Percentiles rank a stretch among this genome's conserved stretches.
These are phyloP conservation scores for Sialia sialis DNA, from an alignment of 2,113 vertebrate species.

Conservation along the genomic window DNA sequence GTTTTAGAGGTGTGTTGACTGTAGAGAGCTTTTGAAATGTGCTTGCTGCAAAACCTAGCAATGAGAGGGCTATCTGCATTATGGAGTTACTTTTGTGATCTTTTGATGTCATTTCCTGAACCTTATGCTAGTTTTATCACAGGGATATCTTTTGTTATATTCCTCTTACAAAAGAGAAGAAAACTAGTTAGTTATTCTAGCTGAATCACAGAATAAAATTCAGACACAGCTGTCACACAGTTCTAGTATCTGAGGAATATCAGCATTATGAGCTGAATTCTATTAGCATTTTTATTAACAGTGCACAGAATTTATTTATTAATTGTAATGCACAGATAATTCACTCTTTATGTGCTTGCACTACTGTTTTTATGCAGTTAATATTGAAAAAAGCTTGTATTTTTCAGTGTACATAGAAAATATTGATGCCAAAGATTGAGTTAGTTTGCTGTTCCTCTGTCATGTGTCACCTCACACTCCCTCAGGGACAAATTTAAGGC, in stretches of 20 bases:
- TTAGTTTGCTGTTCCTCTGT: neutral
- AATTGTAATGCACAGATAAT: conserved; percentile 4
- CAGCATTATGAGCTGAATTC: neutral
- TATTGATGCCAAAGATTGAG: neutral
- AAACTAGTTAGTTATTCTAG: conserved; percentile 33
- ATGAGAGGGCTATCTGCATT: neutral
- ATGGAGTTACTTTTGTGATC: neutral
- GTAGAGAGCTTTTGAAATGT: neutral
- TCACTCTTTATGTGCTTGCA: neutral
- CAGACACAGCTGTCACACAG: conserved; percentile 3
- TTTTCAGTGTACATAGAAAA: conserved; percentile 14
- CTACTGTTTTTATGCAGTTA: conserved; percentile 3
- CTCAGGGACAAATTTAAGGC: conserved; percentile 12
- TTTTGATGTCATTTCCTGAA: conserved; percentile 16
- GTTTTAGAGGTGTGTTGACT: neutral
- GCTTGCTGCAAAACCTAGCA: neutral
- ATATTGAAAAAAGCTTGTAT: neutral
- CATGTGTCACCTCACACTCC: neutral
- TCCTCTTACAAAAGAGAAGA: neutral
- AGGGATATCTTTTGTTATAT: neutral
- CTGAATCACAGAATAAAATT: conserved; percentile 20
- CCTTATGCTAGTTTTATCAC: conserved; percentile 20
- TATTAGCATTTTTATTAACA: conserved; percentile 28
- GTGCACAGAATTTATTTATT: neutral
- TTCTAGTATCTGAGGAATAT: conserved; percentile 22